A percentile compares a stretch with the other conserved stretches of the same genome.
phyloP scores from a whole-genome alignment of 2,888 invertebrate species.

The Mechanitis mazaeus region DNA sequence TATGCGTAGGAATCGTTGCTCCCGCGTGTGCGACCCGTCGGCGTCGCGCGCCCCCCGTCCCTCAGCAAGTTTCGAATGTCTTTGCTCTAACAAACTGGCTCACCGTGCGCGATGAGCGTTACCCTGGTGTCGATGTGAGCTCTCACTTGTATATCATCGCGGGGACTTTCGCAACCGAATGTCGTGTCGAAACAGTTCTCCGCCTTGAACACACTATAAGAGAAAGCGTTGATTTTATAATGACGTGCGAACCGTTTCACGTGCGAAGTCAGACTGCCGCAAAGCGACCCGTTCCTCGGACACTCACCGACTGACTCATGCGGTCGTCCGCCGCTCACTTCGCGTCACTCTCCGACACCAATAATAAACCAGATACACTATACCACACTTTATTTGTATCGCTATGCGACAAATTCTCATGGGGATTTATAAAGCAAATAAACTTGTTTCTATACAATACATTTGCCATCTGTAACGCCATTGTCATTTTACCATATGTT shows the following conservation, averaged over 20 bases:
- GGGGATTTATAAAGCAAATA: constrained; percentile 11
- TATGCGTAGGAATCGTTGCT: constrained; percentile 58
- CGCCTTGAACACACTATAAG: constrained; percentile 56
- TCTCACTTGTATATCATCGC: constrained; percentile 77
- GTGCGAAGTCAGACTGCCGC: constrained; percentile 32
- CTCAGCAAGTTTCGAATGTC: constrained; percentile 70
- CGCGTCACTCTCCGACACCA: constrained; percentile 35
- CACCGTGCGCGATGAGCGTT: constrained; percentile 74
- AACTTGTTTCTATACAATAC: constrained; percentile 12
- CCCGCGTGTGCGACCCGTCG: constrained; percentile 69
- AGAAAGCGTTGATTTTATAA: constrained; percentile 41
- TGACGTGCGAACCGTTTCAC: constrained; percentile 29
- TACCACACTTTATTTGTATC: constrained; percentile 34
- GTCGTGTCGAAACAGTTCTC: constrained; percentile 66
- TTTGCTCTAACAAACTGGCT: constrained; percentile 65
- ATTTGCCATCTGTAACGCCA: constrained; percentile 6
- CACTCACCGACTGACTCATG: constrained; percentile 42
- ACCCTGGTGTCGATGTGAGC: constrained; percentile 65
- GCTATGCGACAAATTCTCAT: constrained; percentile 16
- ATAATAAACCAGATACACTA: constrained; percentile 25
- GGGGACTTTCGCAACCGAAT: constrained; percentile 73
- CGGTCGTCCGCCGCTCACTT: constrained; percentile 51
- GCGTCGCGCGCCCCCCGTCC: constrained; percentile 72
- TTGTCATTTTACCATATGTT: constrained; percentile 15
- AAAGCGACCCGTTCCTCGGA: constrained; percentile 26